Conservation (phyloP, 92 coral and sea anemone species). For the Epizoanthus stellaris region DNA sequence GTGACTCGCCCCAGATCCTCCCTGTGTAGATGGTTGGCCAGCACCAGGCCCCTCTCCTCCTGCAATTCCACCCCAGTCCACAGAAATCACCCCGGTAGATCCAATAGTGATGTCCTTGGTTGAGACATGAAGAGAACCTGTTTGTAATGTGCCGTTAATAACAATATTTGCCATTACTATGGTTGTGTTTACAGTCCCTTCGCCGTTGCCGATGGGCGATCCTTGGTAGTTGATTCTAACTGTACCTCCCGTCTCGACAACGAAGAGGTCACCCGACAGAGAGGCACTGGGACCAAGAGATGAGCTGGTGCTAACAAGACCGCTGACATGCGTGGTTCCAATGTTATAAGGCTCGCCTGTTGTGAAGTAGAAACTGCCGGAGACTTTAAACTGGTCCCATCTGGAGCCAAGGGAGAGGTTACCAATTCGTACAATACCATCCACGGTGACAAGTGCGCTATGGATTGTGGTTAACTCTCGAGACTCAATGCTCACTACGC, state of each 20-base stretch:
- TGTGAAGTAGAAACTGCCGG: slow-evolving; percentile 61
- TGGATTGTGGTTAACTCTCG: slow-evolving; percentile 47
- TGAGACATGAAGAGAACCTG: slow-evolving; percentile 65
- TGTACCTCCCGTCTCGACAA: slow-evolving; percentile 57
- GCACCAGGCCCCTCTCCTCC: slow-evolving; percentile 74
- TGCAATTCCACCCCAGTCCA: slow-evolving; percentile 70
- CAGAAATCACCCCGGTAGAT: slow-evolving; percentile 58
- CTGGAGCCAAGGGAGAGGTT: slow-evolving; percentile 56
- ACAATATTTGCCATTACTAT: slow-evolving; percentile 44
- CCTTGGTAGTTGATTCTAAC: slow-evolving; percentile 65
- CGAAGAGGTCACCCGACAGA: slow-evolving; percentile 61
- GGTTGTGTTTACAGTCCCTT: slow-evolving; percentile 58
- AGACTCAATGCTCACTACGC: slow-evolving; percentile 46
- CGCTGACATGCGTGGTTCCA: slow-evolving; percentile 58
- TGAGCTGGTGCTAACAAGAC: slow-evolving; percentile 56
- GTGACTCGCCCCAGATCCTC: slow-evolving; percentile 78
- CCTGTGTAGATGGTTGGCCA: slow-evolving; percentile 57
- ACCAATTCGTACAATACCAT: slow-evolving; percentile 57
- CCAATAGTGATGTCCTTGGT: slow-evolving; percentile 50
- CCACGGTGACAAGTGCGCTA: slow-evolving; percentile 59
- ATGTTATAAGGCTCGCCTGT: slow-evolving; percentile 64
- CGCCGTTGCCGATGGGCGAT: slow-evolving; percentile 37
- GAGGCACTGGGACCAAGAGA: slow-evolving; percentile 61
- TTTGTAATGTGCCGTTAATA: slow-evolving; percentile 64
- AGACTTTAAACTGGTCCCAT: slow-evolving; percentile 65